phyloP scores from a whole-genome alignment of 2,888 invertebrate genomes.

The Nemoura dubitans region DNA sequence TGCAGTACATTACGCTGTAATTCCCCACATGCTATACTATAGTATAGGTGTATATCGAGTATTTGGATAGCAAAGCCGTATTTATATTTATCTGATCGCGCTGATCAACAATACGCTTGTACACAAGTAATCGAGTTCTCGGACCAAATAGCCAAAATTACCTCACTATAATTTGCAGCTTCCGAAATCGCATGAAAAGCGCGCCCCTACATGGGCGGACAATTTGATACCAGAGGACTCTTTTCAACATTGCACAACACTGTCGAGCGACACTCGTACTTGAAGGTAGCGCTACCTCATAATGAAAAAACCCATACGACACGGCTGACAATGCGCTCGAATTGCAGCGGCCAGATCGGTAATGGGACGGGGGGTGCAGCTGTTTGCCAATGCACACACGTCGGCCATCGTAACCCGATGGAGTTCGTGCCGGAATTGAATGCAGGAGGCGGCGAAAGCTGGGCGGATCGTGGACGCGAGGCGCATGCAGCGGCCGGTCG shows the following conservation, averaged over 20 bases:
- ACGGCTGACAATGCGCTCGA: neutral
- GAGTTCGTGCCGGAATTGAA: slow-evolving; percentile 32
- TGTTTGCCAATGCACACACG: slow-evolving; percentile 29
- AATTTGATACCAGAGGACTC: neutral
- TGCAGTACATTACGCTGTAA: no score
- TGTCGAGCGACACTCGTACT: neutral
- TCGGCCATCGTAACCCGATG: neutral
- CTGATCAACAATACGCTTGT: no score
- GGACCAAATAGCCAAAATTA: neutral
- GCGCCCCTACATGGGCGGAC: neutral
- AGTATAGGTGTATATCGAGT: no score
- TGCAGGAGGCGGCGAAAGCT: slow-evolving; percentile 38
- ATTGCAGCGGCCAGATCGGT: neutral
- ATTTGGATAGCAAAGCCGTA: no score
- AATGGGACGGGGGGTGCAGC: slow-evolving; percentile 29
- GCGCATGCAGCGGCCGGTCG: no score
- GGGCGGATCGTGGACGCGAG: neutral
- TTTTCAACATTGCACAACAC: neutral
- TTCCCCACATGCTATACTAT: no score
- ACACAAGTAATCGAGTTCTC: no score
- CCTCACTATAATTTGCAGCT: neutral
- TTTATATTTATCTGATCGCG: no score
- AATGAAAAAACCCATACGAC: neutral
- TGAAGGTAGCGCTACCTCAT: neutral
- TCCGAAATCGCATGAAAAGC: neutral